Base-by-base conservation (phyloP, 2,888 invertebrate genomes). In the Perdita meconis region DNA sequence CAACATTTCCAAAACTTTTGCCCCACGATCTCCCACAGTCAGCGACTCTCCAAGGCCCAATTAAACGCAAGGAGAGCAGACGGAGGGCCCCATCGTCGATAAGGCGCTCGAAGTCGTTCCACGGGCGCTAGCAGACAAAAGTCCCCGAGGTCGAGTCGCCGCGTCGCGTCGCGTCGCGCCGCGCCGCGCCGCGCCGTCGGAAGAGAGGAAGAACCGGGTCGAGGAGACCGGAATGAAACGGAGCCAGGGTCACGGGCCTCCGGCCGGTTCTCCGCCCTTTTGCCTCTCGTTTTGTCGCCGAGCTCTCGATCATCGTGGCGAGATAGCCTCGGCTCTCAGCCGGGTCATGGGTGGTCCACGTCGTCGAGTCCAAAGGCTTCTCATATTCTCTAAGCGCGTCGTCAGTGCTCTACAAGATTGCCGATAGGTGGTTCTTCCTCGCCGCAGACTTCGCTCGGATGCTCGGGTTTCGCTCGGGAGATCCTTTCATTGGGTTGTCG, bases 321-420 rank as follows among this genome's bases (percentile, higher is more conserved):
- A 67, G 80, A 80, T 79, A 80, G 71, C 63, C 56, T n/a, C 24
- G 19, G 8, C 59, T 6, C 53, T 30, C 22, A 61, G 12, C 50
- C 51, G 34, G 47, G 68, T 30, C 72, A 72, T 72, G 81, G 81
- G 81, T 81, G 81, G 81, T 81, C 81, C 75, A 47, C 65, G 26
- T 69, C 65, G 30, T 6, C 6, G 2, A 2, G 30, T 30, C 30
- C 3, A 4, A 2, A n/a, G 44, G 61, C 80, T 57, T 78, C 80
- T 81, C 80, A 81, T 81, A 81, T 81, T 80, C 81, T 6, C 6
- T 68, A 67, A 77, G 56, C 81, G 66, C 50, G 53, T 42, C 64
- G 53, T 19, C 67, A 30, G 74, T 70, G 75, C 78, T 78, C 65
- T 78, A 78, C 67, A 70, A 78, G 78, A 78, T 74, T 67, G 60